Evolutionary conservation across 1,140 invertebrate species (phyloP), one percentile per base, ranked within the genome.

Genomic region (Drosophila auraria): DNA sequence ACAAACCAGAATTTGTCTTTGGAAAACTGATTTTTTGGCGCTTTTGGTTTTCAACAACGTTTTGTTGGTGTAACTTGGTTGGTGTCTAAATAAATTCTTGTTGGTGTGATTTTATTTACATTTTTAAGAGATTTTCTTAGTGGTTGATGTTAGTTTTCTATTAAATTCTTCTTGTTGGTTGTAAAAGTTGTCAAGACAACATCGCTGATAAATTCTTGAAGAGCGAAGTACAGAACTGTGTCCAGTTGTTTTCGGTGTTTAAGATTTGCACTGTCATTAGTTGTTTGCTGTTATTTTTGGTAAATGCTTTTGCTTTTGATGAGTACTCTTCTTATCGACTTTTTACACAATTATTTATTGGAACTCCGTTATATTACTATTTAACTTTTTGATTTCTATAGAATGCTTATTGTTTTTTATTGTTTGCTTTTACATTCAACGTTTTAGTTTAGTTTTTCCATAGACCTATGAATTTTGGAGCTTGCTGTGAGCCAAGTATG

Each of bases 131-230:
- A 17, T 44, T 23, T 38, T 15, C 15, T 5, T 38, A 20, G 23
- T 38, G 4, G 14, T 56, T 56, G 53, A 7, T 56, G 6, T 56
- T 56, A 17, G 33, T 9, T 56, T 56, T 38, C 8, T 40, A 11
- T 56, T 40, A 40, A 56, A 23, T 56, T 56, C 53, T 56, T 36
- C 8, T 23, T 56, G 20, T 23, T 56, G n/a, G 9, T 56, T 38
- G 20, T 38, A 40, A 40, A 56, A 38, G 36, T 54, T 36, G 51
- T 33, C 27, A 17, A 54, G 51, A 33, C 4, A 53, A 33, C 38
- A 14, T 54, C 7, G 12, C 38, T 9, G 36, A 23, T 56, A 9
- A 56, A 56, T 15, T 56, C 7, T 38, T 23, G 12, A 36, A 54
- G 20, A 20, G 12, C 33, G 27, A 56, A 56, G 23, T 23, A 15